These are phyloP conservation scores for Malacoraja senta DNA, from an alignment of 2,797 vertebrate genomes.

Conservation along the genomic window DNA sequence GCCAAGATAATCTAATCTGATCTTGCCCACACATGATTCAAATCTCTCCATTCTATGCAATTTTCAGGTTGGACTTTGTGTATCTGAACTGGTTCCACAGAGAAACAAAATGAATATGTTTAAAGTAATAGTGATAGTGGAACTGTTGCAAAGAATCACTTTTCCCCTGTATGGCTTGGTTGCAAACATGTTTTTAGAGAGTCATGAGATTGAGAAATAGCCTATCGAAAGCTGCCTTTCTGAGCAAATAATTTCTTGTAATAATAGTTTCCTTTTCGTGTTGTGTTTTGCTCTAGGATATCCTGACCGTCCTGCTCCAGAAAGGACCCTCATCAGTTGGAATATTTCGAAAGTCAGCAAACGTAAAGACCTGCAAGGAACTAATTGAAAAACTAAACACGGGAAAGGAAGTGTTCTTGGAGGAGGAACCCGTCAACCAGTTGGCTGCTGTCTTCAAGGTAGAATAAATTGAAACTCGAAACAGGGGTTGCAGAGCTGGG, in stretches of 20 bases:
- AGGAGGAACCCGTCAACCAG: slow-evolving; percentile 64
- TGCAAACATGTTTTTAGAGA: neutral
- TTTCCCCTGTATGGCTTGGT: neutral
- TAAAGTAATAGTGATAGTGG: neutral
- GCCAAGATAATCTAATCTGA: too few species aligned
- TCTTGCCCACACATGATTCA: too few species aligned
- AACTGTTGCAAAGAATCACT: neutral
- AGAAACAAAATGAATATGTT: neutral
- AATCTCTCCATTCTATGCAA: too few species aligned
- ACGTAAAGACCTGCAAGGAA: slow-evolving; percentile 72
- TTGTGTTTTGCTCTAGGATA: slow-evolving; percentile 60
- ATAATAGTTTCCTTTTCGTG: neutral
- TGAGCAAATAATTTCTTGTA: neutral
- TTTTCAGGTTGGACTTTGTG: neutral
- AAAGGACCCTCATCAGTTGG: slow-evolving; percentile 79
- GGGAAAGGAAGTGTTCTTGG: slow-evolving; percentile 63
- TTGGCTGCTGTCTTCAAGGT: slow-evolving; percentile 86
- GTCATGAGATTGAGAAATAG: neutral
- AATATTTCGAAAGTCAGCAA: slow-evolving; percentile 81
- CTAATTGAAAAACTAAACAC: slow-evolving; percentile 75
- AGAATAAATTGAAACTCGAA: slow-evolving; percentile 14
- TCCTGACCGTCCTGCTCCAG: slow-evolving; percentile 69
- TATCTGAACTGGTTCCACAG: neutral
- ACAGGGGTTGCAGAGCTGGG: neutral
- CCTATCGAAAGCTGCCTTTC: neutral